Conservation (phyloP, 2,888 invertebrate species). For the Hermaeophaga mercurialis region DNA sequence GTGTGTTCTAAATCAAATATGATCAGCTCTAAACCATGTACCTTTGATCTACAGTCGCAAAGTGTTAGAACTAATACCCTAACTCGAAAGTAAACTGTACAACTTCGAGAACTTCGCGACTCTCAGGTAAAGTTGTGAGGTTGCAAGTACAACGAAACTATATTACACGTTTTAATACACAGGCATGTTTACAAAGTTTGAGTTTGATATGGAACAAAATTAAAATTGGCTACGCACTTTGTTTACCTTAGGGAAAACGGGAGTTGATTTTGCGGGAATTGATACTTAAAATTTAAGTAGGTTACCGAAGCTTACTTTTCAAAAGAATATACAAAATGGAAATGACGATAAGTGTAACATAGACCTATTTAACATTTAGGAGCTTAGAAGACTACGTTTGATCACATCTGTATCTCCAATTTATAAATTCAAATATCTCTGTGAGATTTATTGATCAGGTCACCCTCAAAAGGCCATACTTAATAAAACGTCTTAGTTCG, state of each 20-base stretch:
- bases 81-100: slow-evolving; percentile 25
- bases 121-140: slow-evolving; percentile 20
- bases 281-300: slow-evolving; percentile 11
- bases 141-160: slow-evolving; percentile 21
- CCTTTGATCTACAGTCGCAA: slow-evolving; percentile 25
- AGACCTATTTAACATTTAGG: too few species aligned
- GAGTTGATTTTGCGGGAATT: not conserved
- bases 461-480: too few species aligned
- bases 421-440: too few species aligned
- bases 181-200: slow-evolving; percentile 21
- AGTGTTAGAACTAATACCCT: slow-evolving; percentile 29
- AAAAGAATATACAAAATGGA: too few species aligned
- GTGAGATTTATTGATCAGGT: too few species aligned
- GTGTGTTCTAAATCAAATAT: slow-evolving; percentile 29
- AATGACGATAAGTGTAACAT: too few species aligned
- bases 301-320: too few species aligned
- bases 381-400: too few species aligned
- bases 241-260: not conserved
- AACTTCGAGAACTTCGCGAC: slow-evolving; percentile 23
- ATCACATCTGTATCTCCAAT: too few species aligned
- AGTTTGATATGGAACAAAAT: slow-evolving; percentile 10
- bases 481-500: too few species aligned
- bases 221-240: slow-evolving; percentile 15
- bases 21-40: slow-evolving; percentile 13
- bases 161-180: slow-evolving; percentile 3